Evolutionary conservation across 2,797 vertebrate species (phyloP).

Genomic region (Coendou prehensilis): DNA sequence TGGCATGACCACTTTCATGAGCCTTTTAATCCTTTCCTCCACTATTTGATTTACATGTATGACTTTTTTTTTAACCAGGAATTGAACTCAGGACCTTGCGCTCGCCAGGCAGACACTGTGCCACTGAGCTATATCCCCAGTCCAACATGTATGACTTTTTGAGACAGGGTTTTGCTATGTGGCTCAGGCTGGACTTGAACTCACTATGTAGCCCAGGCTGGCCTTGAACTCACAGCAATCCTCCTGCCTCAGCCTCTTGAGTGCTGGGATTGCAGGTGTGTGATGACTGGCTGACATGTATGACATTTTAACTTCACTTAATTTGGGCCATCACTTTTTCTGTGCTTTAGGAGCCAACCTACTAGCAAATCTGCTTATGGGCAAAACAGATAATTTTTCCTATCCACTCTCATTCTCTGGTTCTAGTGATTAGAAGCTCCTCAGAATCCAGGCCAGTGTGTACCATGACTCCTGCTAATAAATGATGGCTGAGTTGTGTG

Average conservation of each 20-base stretch:
- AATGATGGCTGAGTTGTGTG: background rate
- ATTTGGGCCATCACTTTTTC: background rate
- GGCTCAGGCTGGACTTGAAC: background rate
- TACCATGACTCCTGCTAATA: background rate
- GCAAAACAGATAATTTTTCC: background rate
- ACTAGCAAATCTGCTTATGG: background rate
- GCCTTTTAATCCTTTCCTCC: background rate
- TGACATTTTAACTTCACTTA: background rate
- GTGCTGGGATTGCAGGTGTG: background rate
- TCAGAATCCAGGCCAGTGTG: background rate
- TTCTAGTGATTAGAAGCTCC: background rate
- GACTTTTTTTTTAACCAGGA: background rate
- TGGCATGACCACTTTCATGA: background rate
- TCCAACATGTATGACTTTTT: background rate
- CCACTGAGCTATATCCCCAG: too few relatives aligned
- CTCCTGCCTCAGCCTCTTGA: background rate
- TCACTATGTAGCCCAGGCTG: background rate
- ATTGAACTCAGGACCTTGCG: too few relatives aligned
- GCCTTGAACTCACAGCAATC: background rate
- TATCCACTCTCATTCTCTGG: background rate
- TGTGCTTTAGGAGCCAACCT: background rate
- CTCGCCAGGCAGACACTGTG: too few relatives aligned
- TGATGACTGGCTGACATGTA: background rate
- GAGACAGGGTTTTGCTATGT: background rate
- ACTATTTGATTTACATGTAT: background rate